Evolutionary conservation across 2,797 vertebrate species (phyloP), one percentile per base, ranked within the genome.

Genomic region (Sciurus vulgaris): DNA sequence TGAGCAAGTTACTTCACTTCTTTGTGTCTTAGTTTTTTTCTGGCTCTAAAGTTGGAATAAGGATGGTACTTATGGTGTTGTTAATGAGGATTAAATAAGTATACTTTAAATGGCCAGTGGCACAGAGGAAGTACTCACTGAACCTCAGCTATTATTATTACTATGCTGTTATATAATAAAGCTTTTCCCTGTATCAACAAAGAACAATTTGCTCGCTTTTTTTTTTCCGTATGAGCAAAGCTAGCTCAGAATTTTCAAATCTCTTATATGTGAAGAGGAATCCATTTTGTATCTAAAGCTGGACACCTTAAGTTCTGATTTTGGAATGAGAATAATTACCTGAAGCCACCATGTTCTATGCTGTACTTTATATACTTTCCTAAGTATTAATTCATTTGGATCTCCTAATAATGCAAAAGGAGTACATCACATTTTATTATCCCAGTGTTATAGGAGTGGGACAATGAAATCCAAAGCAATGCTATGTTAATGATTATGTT

Each of bases 331-430:
- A 26, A 61, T 9, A 61, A 61, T 22, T 22, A 93, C 87, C 47
- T 79, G 41, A 97, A 89, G 56, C 30, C 15, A 91, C 12, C 18
- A 47, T 35, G 70, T 44, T 83, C 17, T 81, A 67, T 83, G 65
- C 70, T 87, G 33, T 51, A 81, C 15, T 78, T 82, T 67, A 65
- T 14, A 78, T 38, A 18, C 44, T 82, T 92, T 89, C 84, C 49
- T 89, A 86, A 87, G 59, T 44, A 87, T 56, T 78, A 86, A 74
- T 91, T 93, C 56, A 94, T 47, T 59, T 82, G 51, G n/a, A 77
- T 79, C 51, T 84, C 72, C 30, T 81, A 95, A 69, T 20, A 94
- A 65, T 26, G 1, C 41, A 72, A 93, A 74, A 51, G 8, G 93
- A 38, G 8, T 26, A 33, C 47, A 92, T 28, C 67, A 73, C 14